phyloP scores from a whole-genome alignment of 2,113 vertebrate genomes.

The Aptenodytes forsteri region DNA sequence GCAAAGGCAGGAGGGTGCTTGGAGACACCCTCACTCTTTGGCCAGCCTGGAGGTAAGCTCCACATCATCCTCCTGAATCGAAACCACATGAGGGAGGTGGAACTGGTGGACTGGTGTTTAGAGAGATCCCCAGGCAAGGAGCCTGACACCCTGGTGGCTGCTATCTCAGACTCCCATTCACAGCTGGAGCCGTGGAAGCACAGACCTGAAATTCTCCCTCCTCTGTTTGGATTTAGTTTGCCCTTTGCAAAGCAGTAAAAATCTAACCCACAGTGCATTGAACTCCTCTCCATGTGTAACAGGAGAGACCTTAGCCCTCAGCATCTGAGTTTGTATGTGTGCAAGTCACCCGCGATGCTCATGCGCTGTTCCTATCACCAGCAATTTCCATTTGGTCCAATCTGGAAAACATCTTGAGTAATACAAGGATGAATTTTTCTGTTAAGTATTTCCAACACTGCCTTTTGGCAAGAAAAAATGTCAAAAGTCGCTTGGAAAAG shows the following conservation, averaged over 20 bases:
- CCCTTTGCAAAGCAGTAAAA: neutral
- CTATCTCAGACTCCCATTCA: fast-evolving
- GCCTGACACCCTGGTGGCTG: neutral
- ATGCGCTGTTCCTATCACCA: conserved; percentile 40
- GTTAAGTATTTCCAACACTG: conserved; percentile 68
- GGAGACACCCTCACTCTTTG: neutral
- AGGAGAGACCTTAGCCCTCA: neutral
- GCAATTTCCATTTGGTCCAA: conserved; percentile 50
- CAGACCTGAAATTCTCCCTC: neutral
- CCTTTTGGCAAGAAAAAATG: conserved; percentile 44
- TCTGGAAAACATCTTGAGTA: conserved; percentile 70
- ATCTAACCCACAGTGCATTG: neutral
- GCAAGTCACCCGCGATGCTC: neutral
- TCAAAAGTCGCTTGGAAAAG: conserved; percentile 61
- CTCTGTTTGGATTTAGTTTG: neutral
- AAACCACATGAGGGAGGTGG: neutral
- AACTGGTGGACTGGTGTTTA: neutral
- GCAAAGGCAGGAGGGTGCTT: neutral
- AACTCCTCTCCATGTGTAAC: neutral
- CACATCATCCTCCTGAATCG: neutral
- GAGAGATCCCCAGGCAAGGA: neutral
- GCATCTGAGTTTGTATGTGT: neutral
- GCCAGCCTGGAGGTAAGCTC: neutral
- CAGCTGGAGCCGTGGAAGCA: neutral
- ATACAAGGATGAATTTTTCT: conserved; percentile 52